Evolutionary conservation across 2,113 vertebrate genomes (phyloP).

Genomic region (Enhydra lutris): DNA sequence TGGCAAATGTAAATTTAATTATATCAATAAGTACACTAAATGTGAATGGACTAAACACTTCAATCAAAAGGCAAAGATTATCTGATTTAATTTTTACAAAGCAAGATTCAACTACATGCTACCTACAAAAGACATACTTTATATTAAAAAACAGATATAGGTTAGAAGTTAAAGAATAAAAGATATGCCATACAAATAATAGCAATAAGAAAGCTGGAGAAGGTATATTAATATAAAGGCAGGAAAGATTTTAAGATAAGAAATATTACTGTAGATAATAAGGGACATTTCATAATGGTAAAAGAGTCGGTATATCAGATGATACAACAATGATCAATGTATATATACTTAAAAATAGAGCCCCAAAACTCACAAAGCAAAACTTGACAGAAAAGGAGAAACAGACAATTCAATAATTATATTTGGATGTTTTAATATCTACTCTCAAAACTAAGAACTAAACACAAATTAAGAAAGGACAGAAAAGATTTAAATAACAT

Average conservation of each 20-base stretch:
- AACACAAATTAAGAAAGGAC: not conserved
- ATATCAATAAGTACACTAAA: not conserved
- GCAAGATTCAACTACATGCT: not conserved
- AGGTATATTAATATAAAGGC: not conserved
- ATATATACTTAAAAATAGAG: not conserved
- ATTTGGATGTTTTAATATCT: not conserved
- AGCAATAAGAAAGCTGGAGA: not conserved
- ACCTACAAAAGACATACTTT: not conserved
- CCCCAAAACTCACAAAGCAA: not conserved
- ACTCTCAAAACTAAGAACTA: not conserved
- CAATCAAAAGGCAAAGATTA: not conserved
- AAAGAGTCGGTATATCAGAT: not conserved
- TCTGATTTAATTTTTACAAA: not conserved
- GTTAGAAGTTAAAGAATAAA: not conserved
- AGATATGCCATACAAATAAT: not conserved
- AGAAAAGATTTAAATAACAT: not conserved
- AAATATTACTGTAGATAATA: not conserved
- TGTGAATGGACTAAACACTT: not conserved
- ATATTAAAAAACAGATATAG: not conserved
- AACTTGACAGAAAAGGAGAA: not conserved
- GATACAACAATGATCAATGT: not conserved
- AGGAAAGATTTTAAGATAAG: not conserved
- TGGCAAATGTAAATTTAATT: not conserved
- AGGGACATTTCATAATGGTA: not conserved
- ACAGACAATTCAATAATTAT: not conserved